Evolutionary conservation across 2,113 vertebrate species (phyloP).

Genomic region (Phalacrocorax brasilianus): DNA sequence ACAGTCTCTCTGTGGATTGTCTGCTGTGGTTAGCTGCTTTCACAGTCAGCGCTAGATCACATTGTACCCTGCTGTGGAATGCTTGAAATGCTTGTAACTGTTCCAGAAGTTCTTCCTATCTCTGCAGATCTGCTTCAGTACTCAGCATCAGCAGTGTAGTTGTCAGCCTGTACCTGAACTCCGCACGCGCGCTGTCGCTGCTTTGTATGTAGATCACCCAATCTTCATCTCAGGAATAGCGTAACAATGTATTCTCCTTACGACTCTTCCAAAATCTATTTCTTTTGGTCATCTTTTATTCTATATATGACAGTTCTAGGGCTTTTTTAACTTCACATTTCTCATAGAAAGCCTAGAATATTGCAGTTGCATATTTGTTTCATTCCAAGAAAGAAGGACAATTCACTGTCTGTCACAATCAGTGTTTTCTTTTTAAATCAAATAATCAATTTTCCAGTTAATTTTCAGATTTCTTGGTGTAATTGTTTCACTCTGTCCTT

Average conservation of each 20-base stretch:
- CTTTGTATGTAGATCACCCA: not conserved
- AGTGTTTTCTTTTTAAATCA: not conserved
- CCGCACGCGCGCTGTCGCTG: rapidly evolving
- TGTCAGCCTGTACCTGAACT: rapidly evolving
- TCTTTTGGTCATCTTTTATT: not conserved
- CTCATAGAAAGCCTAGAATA: not conserved
- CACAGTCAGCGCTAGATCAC: not conserved
- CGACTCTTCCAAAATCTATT: not conserved
- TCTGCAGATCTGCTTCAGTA: not conserved
- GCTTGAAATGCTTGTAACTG: not conserved
- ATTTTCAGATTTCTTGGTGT: not conserved
- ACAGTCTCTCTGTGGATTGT: not conserved
- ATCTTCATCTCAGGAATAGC: not conserved
- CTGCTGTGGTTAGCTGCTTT: not conserved
- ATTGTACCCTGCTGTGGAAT: not conserved
- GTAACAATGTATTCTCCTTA: not conserved
- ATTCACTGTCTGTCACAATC: not conserved
- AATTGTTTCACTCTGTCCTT: not conserved
- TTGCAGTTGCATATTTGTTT: not conserved
- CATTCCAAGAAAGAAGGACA: not conserved
- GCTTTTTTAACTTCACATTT: not conserved
- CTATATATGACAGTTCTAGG: not conserved
- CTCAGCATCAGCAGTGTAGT: not conserved
- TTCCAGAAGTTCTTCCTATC: not conserved
- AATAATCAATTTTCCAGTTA: not conserved